A percentile compares a stretch with the other conserved stretches of the same genome.
phyloP scores from a whole-genome alignment of 2,797 vertebrate species.

The Peromyscus eremicus region DNA sequence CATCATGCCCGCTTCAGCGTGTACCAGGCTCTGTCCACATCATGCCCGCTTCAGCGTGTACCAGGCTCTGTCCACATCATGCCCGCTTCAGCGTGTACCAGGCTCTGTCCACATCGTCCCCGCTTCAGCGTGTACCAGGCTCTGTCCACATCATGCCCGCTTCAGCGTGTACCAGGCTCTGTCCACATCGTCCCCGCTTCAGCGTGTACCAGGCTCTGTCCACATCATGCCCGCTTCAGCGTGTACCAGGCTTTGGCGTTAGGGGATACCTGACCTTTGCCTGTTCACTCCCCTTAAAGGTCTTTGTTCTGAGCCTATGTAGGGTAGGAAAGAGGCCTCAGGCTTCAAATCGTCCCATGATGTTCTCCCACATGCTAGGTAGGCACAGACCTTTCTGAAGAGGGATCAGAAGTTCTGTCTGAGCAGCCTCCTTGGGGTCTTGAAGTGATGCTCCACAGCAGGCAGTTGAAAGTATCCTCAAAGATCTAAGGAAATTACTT shows the following conservation, averaged over 20 bases:
- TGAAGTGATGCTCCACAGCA: background rate
- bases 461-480: background rate
- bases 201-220: background rate
- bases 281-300: background rate
- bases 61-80: background rate
- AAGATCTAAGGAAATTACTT: constrained; percentile 2
- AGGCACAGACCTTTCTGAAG: background rate
- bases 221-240: background rate
- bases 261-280: background rate
- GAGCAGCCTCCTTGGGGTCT: background rate
- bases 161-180: too few relatives aligned
- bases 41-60: too few relatives aligned
- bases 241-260: background rate
- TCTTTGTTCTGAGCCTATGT: background rate
- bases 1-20: background rate
- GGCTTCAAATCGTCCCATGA: background rate
- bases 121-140: background rate
- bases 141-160: background rate
- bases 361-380: background rate
- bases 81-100: background rate
- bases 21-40: background rate
- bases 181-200: too few relatives aligned
- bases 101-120: background rate
- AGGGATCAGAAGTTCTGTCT: background rate
- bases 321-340: background rate